These are phyloP conservation scores for Heterohyrax brucei DNA, from an alignment of 2,797 vertebrate genomes.

Conservation along the genomic window DNA sequence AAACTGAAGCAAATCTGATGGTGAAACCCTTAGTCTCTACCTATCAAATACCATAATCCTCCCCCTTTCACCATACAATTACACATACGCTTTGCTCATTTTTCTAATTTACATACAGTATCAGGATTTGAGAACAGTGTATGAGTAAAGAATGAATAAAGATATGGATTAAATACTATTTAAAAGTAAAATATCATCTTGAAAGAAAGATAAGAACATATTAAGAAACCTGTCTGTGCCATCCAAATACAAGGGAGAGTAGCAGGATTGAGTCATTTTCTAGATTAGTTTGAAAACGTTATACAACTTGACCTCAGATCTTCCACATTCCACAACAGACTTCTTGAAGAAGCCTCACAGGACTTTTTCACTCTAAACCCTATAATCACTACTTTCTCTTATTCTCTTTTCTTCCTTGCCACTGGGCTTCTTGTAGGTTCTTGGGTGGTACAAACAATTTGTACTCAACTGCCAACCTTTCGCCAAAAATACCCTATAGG, in stretches of 20 bases:
- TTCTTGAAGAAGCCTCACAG: not conserved
- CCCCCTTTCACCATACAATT: not conserved
- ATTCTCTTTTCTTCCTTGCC: not conserved
- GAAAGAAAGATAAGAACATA: slow-evolving; percentile 38
- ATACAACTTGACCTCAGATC: slow-evolving; percentile 8
- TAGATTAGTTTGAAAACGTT: slow-evolving; percentile 48
- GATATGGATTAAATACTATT: slow-evolving; percentile 40
- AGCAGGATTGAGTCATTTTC: not conserved
- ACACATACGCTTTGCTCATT: not conserved
- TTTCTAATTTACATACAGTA: slow-evolving; percentile 26
- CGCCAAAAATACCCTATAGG: no score
- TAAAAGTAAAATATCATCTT: slow-evolving; percentile 31
- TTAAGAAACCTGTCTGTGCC: slow-evolving; percentile 48
- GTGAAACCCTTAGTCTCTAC: not conserved
- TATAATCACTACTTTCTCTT: not conserved
- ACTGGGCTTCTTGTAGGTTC: no score
- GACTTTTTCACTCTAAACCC: not conserved
- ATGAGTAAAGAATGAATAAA: slow-evolving; percentile 27
- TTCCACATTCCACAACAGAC: not conserved
- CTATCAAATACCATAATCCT: not conserved
- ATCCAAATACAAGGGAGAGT: not conserved
- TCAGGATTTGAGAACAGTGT: slow-evolving; percentile 34
- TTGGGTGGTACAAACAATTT: not conserved
- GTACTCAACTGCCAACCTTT: not conserved
- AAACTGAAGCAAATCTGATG: not conserved